Conservation (phyloP, 92 coral and sea anemone species). For the Epizoanthus rinbou region DNA sequence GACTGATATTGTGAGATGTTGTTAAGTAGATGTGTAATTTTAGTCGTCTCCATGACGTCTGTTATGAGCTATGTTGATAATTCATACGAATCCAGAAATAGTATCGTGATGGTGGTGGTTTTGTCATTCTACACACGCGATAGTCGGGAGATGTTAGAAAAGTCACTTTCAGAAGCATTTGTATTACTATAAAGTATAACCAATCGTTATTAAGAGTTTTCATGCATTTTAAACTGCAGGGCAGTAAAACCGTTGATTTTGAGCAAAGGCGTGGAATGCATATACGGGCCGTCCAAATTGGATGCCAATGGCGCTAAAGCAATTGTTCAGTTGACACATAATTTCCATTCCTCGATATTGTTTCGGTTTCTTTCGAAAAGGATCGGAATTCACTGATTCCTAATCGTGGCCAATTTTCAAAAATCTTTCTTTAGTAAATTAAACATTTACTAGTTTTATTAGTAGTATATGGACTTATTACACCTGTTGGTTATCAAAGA, state of each 20-base stretch:
- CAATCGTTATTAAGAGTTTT: neutral
- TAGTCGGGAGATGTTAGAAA: neutral
- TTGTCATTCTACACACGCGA: neutral
- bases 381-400: neutral
- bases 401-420: neutral
- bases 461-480: neutral
- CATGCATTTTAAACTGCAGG: slow-evolving; percentile 22
- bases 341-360: neutral
- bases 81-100: too few relatives aligned
- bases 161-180: neutral
- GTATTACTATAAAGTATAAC: too few relatives aligned
- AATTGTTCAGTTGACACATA: slow-evolving; percentile 1
- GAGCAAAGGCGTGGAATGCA: neutral
- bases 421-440: neutral
- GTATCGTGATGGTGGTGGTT: too few relatives aligned
- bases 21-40: too few relatives aligned
- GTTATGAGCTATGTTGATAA: too few relatives aligned
- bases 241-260: slow-evolving; percentile 1
- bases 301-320: neutral
- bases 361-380: neutral
- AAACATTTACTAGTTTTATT: neutral
- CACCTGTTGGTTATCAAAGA: neutral
- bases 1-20: too few relatives aligned
- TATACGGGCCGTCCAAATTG: too few relatives aligned
- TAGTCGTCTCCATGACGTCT: too few relatives aligned